A percentile compares a stretch with the other conserved stretches of the same genome.
phyloP scores from a whole-genome alignment of 2,113 vertebrate species.

The Limnothrissa miodon region DNA sequence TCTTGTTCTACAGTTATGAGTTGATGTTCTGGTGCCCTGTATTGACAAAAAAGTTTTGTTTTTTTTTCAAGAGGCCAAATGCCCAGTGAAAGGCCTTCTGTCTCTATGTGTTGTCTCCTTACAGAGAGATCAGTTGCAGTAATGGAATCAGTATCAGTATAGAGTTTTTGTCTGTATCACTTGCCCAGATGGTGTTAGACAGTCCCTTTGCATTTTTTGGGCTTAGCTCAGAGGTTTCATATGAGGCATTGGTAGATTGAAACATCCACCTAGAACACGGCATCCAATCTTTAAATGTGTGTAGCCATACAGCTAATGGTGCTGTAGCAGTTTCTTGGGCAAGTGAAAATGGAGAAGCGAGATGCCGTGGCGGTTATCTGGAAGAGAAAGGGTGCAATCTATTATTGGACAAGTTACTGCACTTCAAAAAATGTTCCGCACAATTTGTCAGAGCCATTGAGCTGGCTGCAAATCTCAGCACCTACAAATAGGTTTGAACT shows the following conservation, averaged over 20 bases:
- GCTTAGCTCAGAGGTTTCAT: background rate
- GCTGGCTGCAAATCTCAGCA: background rate
- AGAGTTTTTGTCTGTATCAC: background rate
- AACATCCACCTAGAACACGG: background rate
- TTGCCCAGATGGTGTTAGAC: background rate
- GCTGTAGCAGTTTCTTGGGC: background rate
- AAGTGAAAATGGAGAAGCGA: background rate
- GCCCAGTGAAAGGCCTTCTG: background rate
- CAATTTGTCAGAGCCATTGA: background rate
- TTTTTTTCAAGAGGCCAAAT: background rate
- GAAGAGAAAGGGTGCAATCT: background rate
- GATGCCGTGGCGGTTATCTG: background rate
- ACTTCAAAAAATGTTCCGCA: background rate
- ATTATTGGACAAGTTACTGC: background rate
- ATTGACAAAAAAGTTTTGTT: background rate
- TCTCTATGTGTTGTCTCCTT: background rate
- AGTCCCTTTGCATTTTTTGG: background rate
- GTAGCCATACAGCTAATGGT: background rate
- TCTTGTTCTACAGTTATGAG: background rate
- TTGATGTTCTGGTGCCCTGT: background rate
- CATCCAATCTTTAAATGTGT: slow-evolving; percentile 7
- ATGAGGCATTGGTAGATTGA: background rate
- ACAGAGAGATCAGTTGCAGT: no score
- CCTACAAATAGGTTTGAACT: background rate
- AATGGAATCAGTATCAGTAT: background rate